These are phyloP conservation scores for Darevskia nairensis DNA, from an alignment of 2,797 vertebrate genomes.

Conservation along the genomic window DNA sequence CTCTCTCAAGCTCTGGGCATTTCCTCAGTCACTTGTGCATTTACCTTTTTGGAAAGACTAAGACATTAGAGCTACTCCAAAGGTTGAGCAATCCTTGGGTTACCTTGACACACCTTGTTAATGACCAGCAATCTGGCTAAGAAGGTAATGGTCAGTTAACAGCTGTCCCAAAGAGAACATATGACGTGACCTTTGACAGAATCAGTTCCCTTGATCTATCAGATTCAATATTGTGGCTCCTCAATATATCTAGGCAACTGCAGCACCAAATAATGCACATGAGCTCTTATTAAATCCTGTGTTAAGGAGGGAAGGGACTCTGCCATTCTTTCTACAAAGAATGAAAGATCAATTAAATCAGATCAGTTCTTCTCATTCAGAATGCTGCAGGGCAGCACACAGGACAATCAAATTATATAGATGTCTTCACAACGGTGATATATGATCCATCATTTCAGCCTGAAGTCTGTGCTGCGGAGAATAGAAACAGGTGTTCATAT, in stretches of 20 bases:
- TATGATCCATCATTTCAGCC: neutral
- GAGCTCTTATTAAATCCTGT: constrained; percentile 5
- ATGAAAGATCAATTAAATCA: neutral
- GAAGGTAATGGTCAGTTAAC: neutral
- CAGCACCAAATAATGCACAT: neutral
- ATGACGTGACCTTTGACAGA: neutral
- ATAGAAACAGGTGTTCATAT: neutral
- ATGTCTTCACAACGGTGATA: neutral
- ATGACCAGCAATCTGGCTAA: neutral
- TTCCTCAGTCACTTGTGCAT: no score
- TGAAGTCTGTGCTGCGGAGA: neutral
- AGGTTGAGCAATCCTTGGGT: no score
- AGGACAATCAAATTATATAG: neutral
- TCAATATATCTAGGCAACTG: neutral
- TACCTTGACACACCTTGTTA: neutral
- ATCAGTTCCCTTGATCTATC: neutral
- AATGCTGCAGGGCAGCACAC: neutral
- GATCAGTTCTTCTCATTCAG: neutral
- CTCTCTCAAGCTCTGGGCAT: no score
- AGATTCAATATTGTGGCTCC: neutral
- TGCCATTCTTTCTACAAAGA: neutral
- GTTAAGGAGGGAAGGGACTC: neutral
- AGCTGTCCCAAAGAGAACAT: neutral
- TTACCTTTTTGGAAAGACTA: no score
- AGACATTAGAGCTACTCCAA: no score